Evolutionary conservation across 1,140 invertebrate species (phyloP), one percentile per base, ranked within the genome.

Genomic region (Meloidogyne hapla): DNA sequence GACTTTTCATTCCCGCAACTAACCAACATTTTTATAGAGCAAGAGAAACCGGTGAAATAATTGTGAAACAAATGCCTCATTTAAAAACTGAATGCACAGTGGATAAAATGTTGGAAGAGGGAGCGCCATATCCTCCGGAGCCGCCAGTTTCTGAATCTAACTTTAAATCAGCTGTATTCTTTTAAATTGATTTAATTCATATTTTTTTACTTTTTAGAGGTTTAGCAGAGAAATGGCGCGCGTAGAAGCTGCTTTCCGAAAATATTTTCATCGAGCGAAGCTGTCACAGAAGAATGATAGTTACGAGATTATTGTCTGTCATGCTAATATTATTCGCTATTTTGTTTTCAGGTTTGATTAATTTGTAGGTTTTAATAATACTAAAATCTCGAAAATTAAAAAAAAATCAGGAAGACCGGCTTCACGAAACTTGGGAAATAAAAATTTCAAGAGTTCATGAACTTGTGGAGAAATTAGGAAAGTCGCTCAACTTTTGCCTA

Each of bases 211-310:
- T n/a, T n/a, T n/a, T n/a, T n/a, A n/a, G n/a, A n/a, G 23, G 93
- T 96, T 94, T 89, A 94, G 91, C 88, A 91, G 92, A 87, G 95
- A 99, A 88, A 93, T 94, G 21, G 92, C 94, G 0, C 90, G 96
- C 78, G 98, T 99, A 82, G 96, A 99, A 89, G 94, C 94, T 8
- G 96, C 92, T 6, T 99, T 98, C 88, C 89, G 95, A 66, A 92
- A 93, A 82, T 95, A 96, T 88, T 93, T 99, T 87, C 91, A 98
- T 88, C 90, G 97, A 74, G 95, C 96, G 25, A 89, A 91, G 68
- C 90, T 92, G 1, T 88, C 90, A 5, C 94, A 99, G 88, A 90
- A 91, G 66, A 89, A 92, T 74, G 94, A 98, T 87, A 91, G 91
- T 9, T 95, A 93, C 87, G 96, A 96, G 66, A 87, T 99, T 38